phyloP scores from a whole-genome alignment of 2,113 vertebrate genomes.

The Scatophagus argus region DNA sequence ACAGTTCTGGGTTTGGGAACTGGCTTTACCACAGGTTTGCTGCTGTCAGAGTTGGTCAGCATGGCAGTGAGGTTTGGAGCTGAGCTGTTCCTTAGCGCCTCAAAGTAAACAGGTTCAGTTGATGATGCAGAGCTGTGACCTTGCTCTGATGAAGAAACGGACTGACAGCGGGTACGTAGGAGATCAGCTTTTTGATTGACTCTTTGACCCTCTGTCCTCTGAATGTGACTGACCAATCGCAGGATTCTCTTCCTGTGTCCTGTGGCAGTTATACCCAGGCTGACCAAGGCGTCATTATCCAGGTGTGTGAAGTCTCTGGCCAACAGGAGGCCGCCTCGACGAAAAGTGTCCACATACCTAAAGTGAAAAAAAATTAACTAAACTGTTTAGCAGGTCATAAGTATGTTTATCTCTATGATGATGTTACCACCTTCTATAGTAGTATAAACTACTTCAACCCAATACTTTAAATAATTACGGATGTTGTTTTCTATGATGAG shows the following conservation, averaged over 20 bases:
- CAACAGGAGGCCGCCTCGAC: slow-evolving; percentile 84
- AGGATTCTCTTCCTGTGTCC: slow-evolving; percentile 97
- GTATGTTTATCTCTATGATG: not conserved
- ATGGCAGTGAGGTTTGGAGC: slow-evolving; percentile 66
- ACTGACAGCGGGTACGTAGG: slow-evolving; percentile 70
- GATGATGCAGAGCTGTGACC: not conserved
- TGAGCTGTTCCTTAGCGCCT: slow-evolving; percentile 67
- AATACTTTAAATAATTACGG: no score
- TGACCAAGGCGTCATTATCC: slow-evolving; percentile 85
- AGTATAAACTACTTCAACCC: no score
- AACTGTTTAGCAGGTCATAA: no score
- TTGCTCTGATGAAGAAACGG: slow-evolving; percentile 44
- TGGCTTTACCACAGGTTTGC: slow-evolving; percentile 77
- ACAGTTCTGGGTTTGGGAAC: slow-evolving; percentile 95
- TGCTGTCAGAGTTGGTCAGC: slow-evolving; percentile 48
- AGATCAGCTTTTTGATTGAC: slow-evolving; percentile 49
- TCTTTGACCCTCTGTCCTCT: slow-evolving; percentile 44
- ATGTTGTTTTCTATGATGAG: no score
- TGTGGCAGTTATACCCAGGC: slow-evolving; percentile 91
- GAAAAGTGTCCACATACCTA: slow-evolving; percentile 89
- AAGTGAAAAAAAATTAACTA: not conserved
- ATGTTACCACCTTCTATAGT: no score
- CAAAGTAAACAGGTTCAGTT: slow-evolving; percentile 27
- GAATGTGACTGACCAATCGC: slow-evolving; percentile 81
- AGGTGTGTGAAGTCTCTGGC: slow-evolving; percentile 86